Conservation (phyloP, 2,113 vertebrate genomes). For the Etia nguti region DNA sequence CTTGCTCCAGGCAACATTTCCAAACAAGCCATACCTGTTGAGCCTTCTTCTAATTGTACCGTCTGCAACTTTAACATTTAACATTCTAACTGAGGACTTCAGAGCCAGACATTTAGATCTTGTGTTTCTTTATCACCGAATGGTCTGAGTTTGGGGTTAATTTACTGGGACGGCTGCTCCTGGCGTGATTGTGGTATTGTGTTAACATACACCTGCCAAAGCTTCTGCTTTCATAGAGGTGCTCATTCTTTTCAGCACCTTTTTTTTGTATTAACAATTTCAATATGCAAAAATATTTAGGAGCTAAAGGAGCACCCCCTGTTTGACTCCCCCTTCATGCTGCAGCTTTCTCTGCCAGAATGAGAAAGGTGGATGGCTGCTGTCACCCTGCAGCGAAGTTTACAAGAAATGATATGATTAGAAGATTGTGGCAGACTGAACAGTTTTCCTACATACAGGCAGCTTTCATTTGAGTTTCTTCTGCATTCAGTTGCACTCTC, state of each 20-base stretch:
- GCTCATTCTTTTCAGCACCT: background rate
- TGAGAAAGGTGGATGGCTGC: background rate
- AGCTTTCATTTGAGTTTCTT: background rate
- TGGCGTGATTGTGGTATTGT: background rate
- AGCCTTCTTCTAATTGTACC: background rate
- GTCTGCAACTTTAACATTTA: background rate
- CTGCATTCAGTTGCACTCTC: background rate
- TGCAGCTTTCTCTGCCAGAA: background rate
- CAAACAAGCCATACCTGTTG: background rate
- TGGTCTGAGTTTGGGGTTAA: background rate
- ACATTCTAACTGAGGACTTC: background rate
- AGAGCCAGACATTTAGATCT: background rate
- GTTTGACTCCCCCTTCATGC: background rate
- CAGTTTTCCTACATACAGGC: background rate
- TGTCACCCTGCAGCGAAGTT: background rate
- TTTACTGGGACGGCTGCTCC: background rate
- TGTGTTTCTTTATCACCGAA: background rate
- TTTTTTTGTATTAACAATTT: background rate
- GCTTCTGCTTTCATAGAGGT: background rate
- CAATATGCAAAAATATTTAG: background rate
- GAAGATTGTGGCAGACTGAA: background rate
- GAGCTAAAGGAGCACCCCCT: background rate
- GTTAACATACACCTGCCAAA: background rate
- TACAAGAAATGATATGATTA: background rate
- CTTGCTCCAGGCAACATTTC: background rate